phyloP scores from a whole-genome alignment of 2,797 vertebrate genomes.

The Ctenochaetus hawaiiensis region DNA sequence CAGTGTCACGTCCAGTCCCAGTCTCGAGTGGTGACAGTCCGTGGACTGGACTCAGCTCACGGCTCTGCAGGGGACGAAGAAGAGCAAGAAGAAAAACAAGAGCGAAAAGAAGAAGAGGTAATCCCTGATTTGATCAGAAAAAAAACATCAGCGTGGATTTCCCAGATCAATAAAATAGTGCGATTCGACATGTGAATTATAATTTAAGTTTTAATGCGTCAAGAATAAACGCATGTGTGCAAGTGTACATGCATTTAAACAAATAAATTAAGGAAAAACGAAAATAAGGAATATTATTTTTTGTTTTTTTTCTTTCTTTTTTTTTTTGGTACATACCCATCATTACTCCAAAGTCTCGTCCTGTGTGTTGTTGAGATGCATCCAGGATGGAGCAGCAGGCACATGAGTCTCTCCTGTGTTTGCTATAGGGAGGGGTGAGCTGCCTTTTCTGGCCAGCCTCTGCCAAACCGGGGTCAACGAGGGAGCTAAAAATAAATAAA shows the following conservation, averaged over 20 bases:
- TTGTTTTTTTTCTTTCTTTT: neutral
- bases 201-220: constrained; percentile 4
- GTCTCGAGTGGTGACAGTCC: constrained; percentile 44
- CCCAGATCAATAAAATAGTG: neutral
- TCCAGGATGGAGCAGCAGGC: constrained; percentile 71
- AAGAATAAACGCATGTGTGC: neutral
- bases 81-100: constrained; percentile 15
- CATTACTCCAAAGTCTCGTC: constrained; percentile 40
- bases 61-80: constrained; percentile 53
- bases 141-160: neutral
- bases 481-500: constrained; percentile 62
- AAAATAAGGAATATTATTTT: neutral
- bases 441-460: constrained; percentile 75
- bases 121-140: neutral
- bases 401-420: constrained; percentile 66
- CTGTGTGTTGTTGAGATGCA: constrained; percentile 56
- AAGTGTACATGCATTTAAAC: neutral
- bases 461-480: constrained; percentile 79
- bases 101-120: constrained; percentile 26
- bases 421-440: constrained; percentile 71
- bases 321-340: constrained; percentile 57
- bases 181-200: neutral
- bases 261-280: neutral
- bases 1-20: constrained; percentile 40
- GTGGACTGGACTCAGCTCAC: constrained; percentile 40